phyloP scores from a whole-genome alignment of 2,797 vertebrate genomes.

The Erpetoichthys calabaricus region DNA sequence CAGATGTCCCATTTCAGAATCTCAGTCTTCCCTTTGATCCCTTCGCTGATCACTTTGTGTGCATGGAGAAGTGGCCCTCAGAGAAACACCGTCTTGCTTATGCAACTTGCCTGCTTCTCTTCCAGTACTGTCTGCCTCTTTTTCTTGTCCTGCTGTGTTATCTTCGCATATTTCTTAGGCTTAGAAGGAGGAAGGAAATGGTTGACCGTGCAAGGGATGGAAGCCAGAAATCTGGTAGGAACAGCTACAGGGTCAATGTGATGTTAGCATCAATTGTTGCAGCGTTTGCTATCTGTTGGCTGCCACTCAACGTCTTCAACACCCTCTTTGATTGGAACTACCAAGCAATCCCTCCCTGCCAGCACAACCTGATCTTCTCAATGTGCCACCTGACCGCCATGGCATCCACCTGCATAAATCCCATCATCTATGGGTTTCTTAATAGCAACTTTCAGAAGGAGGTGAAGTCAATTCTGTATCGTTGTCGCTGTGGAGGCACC shows the following conservation, averaged over 20 bases:
- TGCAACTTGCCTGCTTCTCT: slow-evolving; percentile 57
- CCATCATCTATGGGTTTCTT: slow-evolving; percentile 71
- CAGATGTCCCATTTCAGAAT: slow-evolving; percentile 48
- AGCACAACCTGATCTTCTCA: slow-evolving; percentile 61
- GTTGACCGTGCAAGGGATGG: slow-evolving; percentile 51
- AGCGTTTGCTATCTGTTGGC: slow-evolving; percentile 59
- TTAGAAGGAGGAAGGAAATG: slow-evolving; percentile 55
- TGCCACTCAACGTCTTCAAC: slow-evolving; percentile 66
- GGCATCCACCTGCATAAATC: slow-evolving; percentile 66
- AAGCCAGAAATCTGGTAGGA: slow-evolving; percentile 39
- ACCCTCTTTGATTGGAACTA: slow-evolving; percentile 67
- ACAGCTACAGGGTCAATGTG: slow-evolving; percentile 50
- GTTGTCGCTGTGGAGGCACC: slow-evolving; percentile 53
- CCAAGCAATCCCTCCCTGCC: slow-evolving; percentile 46
- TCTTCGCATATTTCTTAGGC: slow-evolving; percentile 60
- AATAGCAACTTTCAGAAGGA: slow-evolving; percentile 75
- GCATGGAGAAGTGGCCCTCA: slow-evolving; percentile 60
- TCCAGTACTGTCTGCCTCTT: slow-evolving; percentile 63
- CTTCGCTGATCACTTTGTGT: slow-evolving; percentile 40
- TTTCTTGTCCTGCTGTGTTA: slow-evolving; percentile 56
- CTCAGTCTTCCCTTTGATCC: slow-evolving; percentile 41
- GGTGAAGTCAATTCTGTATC: slow-evolving; percentile 50
- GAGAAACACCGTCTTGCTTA: slow-evolving; percentile 46
- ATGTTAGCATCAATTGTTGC: slow-evolving; percentile 60
- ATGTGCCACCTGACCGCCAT: slow-evolving; percentile 65